These are phyloP conservation scores for Clarias magur DNA, from an alignment of 2,113 vertebrate species.

Conservation along the genomic window DNA sequence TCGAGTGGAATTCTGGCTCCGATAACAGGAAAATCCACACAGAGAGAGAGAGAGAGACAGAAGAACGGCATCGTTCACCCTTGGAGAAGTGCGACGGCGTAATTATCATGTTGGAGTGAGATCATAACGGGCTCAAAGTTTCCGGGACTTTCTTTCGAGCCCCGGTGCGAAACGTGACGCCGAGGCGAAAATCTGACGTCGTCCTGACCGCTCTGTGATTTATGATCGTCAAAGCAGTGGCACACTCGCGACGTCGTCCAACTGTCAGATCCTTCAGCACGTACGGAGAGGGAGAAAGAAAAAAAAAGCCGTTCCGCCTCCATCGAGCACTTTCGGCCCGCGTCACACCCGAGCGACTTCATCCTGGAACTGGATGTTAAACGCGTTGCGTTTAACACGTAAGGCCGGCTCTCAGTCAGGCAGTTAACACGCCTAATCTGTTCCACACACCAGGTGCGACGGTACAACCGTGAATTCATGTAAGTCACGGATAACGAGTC, in stretches of 20 bases:
- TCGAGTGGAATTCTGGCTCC: constrained; percentile 6
- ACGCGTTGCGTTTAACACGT: neutral
- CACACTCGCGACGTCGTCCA: constrained; percentile 38
- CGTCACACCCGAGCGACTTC: too few relatives aligned
- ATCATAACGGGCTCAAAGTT: constrained; percentile 44
- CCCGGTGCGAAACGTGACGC: constrained; percentile 44
- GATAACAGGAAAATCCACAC: neutral
- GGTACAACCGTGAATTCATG: neutral
- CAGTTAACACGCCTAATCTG: neutral
- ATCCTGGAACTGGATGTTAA: neutral
- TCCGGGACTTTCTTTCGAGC: constrained; percentile 38
- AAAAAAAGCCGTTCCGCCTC: neutral
- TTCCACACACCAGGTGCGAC: neutral
- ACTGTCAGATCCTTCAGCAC: constrained; percentile 37
- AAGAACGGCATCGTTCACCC: neutral
- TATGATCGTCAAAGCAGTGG: constrained; percentile 44
- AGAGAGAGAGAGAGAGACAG: neutral
- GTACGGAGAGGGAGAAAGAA: too few relatives aligned
- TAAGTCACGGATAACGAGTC: neutral
- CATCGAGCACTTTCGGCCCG: too few relatives aligned
- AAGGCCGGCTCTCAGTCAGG: neutral
- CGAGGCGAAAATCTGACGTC: constrained; percentile 36
- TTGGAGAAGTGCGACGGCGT: constrained; percentile 17
- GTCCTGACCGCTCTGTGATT: constrained; percentile 45
- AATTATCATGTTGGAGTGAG: constrained; percentile 45